Evolutionary conservation across 2,888 invertebrate species (phyloP), one percentile per base, ranked within the genome.

Genomic region (Hirtodrosophila confusa): DNA sequence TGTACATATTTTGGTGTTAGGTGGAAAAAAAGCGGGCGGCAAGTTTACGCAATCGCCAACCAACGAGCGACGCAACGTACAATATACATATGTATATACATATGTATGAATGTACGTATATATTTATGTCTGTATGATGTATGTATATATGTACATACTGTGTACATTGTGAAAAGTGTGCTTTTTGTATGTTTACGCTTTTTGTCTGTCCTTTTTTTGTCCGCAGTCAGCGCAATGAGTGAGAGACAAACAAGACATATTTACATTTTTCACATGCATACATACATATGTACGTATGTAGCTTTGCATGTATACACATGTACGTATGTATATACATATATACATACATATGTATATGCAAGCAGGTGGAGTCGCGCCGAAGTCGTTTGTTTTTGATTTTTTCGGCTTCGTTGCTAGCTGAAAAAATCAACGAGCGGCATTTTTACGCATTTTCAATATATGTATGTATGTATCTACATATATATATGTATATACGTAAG

Each of bases 341-440:
- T 40, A 35, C 35, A 36, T 54, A 27, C 36, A 44, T 43, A 33
- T 53, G 62, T 58, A 57, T 62, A 58, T 48, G 48, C 56, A 66
- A 75, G 86, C 86, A 88, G 86, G 84, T 85, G 88, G 83, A 88
- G 88, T 79, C 77, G 80, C 64, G 76, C 64, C 70, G 75, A 78
- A 68, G 78, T 79, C 74, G 78, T 78, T 79, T 80, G 76, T 78
- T 76, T 70, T 76, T 73, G 29, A 53, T 70, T 65, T 58, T 69
- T 69, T 72, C 53, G 58, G 61, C 36, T 70, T 51, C 75, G 86
- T 84, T 84, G 77, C 86, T 86, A 88, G 88, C 78, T 76, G 69
- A 78, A 80, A 82, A 31, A 78, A 76, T 75, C 82, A 86, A 88
- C 85, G 89, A 88, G 88, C 88, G 89, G 88, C 89, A 80, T 88